Percentiles rank a stretch among this genome's conserved stretches.
phyloP scores from a whole-genome alignment of 2,888 invertebrate species.

The Sepioteuthis lessoniana region DNA sequence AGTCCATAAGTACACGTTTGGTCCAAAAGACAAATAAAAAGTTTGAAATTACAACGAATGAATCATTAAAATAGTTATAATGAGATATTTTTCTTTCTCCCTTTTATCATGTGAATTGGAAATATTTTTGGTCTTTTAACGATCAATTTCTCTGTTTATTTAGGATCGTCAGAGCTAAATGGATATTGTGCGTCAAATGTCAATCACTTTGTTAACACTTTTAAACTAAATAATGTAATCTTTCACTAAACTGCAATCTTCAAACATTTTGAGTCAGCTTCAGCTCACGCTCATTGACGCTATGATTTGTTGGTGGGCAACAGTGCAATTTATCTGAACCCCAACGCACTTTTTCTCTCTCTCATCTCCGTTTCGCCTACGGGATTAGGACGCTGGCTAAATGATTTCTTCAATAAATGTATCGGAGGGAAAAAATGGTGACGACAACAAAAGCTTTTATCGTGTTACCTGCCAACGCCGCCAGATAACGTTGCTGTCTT shows the following conservation, averaged over 20 bases:
- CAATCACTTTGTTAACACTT: neutral
- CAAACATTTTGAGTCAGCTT: neutral
- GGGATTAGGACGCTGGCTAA: neutral
- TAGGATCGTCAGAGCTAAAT: neutral
- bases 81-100: too few species aligned
- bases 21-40: too few species aligned
- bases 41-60: too few species aligned
- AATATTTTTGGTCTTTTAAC: too few species aligned
- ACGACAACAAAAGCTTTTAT: neutral
- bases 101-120: too few species aligned
- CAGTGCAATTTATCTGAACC: neutral
- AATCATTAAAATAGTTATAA: too few species aligned
- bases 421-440: neutral
- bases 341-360: neutral
- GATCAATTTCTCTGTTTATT: neutral
- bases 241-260: neutral
- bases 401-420: neutral
- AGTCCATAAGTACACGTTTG: too few species aligned
- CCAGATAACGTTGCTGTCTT: slow-evolving; percentile 21
- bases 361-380: neutral
- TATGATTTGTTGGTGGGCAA: neutral
- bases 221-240: neutral
- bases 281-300: neutral
- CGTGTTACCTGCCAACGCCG: neutral
- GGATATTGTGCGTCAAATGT: neutral